phyloP scores from a whole-genome alignment of 1,140 invertebrate genomes.

The Sinella curviseta region DNA sequence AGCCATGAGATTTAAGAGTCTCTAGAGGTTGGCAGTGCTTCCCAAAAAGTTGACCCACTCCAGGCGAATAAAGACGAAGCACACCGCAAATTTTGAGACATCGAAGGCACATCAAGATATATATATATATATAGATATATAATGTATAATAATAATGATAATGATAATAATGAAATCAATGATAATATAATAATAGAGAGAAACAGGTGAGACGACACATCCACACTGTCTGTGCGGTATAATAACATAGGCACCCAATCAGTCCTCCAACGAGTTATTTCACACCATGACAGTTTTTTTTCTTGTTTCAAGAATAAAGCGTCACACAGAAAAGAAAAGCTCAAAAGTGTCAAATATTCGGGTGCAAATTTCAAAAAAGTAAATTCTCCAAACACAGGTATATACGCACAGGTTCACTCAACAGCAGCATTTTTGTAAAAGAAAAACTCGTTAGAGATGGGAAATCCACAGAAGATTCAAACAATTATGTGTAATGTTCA shows the following conservation, averaged over 20 bases:
- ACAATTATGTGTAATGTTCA: too few relatives aligned
- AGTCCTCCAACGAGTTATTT: not conserved
- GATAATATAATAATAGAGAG: conserved; percentile 19
- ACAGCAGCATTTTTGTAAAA: too few relatives aligned
- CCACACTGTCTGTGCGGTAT: conserved; percentile 38
- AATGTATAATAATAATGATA: conserved; percentile 5
- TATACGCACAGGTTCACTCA: too few relatives aligned
- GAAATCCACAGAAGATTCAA: too few relatives aligned
- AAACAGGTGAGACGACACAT: conserved; percentile 45
- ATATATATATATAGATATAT: conserved; percentile 22
- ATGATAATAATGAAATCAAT: not conserved
- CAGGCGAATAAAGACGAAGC: conserved; percentile 36
- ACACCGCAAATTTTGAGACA: conserved; percentile 43
- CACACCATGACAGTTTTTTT: not conserved
- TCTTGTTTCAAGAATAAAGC: too few relatives aligned
- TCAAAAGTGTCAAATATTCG: too few relatives aligned
- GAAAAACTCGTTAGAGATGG: too few relatives aligned
- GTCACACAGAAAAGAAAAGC: too few relatives aligned
- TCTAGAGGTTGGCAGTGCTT: conserved; percentile 32
- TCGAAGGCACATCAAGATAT: conserved; percentile 48
- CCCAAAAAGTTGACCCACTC: conserved; percentile 30
- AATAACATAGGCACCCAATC: not conserved
- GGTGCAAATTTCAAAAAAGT: too few relatives aligned
- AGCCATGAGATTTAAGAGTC: conserved; percentile 35
- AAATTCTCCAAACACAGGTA: too few relatives aligned